phyloP scores from a whole-genome alignment of 2,113 vertebrate species.

The Eurystomus gularis region DNA sequence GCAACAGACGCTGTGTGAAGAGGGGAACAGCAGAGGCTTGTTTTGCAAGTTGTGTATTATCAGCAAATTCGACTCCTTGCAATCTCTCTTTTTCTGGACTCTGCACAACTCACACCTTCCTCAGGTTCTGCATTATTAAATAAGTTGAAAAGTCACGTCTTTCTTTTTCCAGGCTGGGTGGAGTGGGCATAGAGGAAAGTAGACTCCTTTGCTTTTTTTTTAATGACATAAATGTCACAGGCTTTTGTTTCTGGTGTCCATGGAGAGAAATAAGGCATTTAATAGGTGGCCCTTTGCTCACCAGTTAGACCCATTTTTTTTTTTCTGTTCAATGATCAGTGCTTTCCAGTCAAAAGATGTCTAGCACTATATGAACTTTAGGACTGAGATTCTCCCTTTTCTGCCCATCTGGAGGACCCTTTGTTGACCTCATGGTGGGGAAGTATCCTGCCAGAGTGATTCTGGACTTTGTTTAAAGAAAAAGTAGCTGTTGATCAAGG shows the following conservation, averaged over 20 bases:
- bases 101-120: background rate
- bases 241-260: background rate
- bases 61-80: constrained; percentile 34
- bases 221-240: background rate
- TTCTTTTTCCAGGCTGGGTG: background rate
- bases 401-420: background rate
- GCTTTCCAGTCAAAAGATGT: background rate
- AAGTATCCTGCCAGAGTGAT: background rate
- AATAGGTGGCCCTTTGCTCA: background rate
- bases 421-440: background rate
- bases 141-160: background rate
- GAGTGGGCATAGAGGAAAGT: background rate
- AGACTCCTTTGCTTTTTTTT: background rate
- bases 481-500: background rate
- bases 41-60: constrained; percentile 58
- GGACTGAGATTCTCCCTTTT: background rate
- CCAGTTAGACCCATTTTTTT: background rate
- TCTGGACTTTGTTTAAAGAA: background rate
- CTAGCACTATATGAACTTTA: background rate
- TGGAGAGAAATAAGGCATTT: background rate
- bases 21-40: constrained; percentile 62
- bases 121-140: constrained; percentile 9
- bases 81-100: background rate
- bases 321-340: background rate
- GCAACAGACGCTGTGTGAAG: constrained; percentile 63